phyloP scores from a whole-genome alignment of 92 coral and sea anemone species.

The Zoanthus sansibaricus region DNA sequence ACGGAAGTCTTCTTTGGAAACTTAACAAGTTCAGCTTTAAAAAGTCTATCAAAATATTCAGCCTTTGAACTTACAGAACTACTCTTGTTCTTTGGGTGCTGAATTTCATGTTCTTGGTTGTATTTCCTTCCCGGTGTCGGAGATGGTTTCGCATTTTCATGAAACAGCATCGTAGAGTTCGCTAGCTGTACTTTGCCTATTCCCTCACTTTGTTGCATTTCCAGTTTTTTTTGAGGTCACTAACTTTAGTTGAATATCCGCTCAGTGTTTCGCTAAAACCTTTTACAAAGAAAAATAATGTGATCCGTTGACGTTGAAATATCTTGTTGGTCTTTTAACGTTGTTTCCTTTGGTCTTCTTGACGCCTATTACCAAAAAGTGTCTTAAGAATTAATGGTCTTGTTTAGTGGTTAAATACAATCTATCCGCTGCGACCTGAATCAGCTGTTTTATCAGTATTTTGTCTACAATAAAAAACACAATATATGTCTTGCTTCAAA shows the following conservation, averaged over 20 bases:
- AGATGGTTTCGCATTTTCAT: background rate
- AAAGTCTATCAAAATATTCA: background rate
- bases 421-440: background rate
- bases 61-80: background rate
- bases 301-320: background rate
- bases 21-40: background rate
- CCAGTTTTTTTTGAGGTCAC: background rate
- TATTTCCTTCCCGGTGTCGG: background rate
- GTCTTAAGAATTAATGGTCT: background rate
- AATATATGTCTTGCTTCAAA: background rate
- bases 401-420: constrained; percentile 8
- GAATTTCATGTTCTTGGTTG: background rate
- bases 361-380: background rate
- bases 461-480: background rate
- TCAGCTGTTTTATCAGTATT: background rate
- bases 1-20: background rate
- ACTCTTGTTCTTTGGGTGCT: background rate
- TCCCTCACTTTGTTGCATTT: background rate
- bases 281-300: background rate
- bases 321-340: background rate
- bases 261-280: background rate
- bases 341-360: background rate
- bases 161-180: background rate
- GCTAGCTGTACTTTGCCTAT: background rate
- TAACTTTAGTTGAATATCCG: background rate